Percentiles rank a stretch among this genome's conserved stretches.
phyloP scores from a whole-genome alignment of 2,113 vertebrate genomes.

The Spilogale gracilis region DNA sequence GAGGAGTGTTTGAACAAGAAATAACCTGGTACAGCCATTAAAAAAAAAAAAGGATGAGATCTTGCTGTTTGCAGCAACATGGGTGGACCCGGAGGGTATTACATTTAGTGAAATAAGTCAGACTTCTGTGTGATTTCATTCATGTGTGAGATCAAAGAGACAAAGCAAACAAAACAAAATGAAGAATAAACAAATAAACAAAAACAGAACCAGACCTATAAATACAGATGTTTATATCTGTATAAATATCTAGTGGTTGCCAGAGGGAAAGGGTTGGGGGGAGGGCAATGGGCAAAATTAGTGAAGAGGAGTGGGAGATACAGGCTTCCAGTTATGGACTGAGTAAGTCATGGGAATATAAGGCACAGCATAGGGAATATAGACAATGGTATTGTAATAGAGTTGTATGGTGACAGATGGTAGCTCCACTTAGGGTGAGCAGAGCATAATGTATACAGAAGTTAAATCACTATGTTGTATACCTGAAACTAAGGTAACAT shows the following conservation, averaged over 20 bases:
- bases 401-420: neutral
- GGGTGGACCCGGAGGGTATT: neutral
- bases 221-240: neutral
- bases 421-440: neutral
- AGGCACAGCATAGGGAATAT: neutral
- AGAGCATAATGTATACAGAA: neutral
- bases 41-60: neutral
- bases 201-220: neutral
- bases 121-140: neutral
- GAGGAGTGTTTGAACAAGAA: constrained; percentile 43
- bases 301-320: neutral
- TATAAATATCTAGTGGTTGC: neutral
- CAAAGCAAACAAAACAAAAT: neutral
- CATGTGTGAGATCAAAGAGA: neutral
- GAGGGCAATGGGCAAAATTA: neutral
- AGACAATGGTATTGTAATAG: neutral
- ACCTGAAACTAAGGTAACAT: neutral
- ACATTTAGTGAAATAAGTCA: neutral
- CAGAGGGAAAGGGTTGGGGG: neutral
- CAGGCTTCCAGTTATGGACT: neutral
- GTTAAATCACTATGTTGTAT: neutral
- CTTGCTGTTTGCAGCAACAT: neutral
- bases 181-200: neutral
- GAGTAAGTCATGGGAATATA: neutral
- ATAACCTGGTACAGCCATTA: neutral